Conservation (phyloP, 2,113 vertebrate genomes). For the Ifrita kowaldi region DNA sequence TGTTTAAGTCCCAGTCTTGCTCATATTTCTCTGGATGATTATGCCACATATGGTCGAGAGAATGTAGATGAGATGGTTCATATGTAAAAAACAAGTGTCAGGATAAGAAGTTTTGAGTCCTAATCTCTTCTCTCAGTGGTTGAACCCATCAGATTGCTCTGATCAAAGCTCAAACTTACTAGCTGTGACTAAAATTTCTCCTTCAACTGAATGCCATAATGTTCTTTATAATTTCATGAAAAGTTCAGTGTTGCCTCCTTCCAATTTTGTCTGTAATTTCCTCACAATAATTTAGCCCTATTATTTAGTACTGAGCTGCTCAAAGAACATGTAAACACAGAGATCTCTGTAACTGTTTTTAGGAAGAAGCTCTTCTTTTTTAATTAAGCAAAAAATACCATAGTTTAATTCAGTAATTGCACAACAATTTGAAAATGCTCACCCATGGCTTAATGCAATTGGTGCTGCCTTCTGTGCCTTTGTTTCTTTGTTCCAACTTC, state of each 20-base stretch:
- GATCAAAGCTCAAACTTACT: neutral
- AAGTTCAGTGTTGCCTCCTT: neutral
- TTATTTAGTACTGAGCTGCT: neutral
- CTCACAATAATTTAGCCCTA: neutral
- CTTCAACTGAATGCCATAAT: neutral
- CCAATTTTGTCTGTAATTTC: neutral
- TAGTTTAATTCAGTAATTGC: constrained; percentile 17
- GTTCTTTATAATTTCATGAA: neutral
- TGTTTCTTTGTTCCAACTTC: neutral
- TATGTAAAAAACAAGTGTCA: neutral
- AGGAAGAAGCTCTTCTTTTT: neutral
- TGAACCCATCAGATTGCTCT: neutral
- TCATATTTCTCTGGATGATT: neutral
- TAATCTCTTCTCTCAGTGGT: neutral
- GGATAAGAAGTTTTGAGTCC: neutral
- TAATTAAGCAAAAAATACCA: neutral
- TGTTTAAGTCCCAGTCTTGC: neutral
- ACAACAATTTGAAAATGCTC: neutral
- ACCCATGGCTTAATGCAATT: neutral
- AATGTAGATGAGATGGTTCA: neutral
- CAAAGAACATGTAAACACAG: neutral
- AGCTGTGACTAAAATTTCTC: neutral
- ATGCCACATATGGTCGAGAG: neutral
- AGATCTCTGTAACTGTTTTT: neutral
- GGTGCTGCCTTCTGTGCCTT: neutral